phyloP scores from a whole-genome alignment of 2,888 invertebrate species.

The Siphlonurus alternatus region DNA sequence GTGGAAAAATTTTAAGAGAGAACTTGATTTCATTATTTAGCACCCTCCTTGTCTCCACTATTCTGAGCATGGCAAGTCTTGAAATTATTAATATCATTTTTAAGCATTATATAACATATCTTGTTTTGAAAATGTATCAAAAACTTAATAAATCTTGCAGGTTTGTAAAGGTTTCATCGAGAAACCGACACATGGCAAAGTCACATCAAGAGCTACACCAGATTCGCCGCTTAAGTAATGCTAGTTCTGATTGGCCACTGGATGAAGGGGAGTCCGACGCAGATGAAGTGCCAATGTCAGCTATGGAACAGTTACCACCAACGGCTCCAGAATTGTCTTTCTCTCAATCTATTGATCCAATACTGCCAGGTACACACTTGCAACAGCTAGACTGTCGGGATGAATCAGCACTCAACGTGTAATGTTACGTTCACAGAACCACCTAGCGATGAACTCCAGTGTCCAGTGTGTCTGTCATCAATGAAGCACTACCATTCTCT shows the following conservation, averaged over 20 bases:
- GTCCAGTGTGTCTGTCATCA: constrained; percentile 6
- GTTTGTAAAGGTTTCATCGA: neutral
- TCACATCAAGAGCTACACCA: neutral
- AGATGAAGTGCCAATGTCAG: no score
- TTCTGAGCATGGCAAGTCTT: no score
- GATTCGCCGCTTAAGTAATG: neutral
- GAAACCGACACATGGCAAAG: neutral
- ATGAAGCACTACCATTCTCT: constrained; percentile 7
- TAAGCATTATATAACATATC: no score
- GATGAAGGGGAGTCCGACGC: no score
- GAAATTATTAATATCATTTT: no score
- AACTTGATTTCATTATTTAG: no score
- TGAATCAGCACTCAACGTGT: neutral
- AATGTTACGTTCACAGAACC: constrained; percentile 3
- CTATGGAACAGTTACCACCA: neutral
- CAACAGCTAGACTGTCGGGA: neutral
- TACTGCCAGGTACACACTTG: constrained; percentile 1
- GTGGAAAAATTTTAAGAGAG: no score
- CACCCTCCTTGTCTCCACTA: no score
- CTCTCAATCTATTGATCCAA: neutral
- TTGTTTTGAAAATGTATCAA: no score
- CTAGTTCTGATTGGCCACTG: neutral
- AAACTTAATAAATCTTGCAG: neutral
- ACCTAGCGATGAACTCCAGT: constrained; percentile 5
- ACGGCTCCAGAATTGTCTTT: neutral